Evolutionary conservation across 2,113 vertebrate genomes (phyloP).

Genomic region (Rana temporaria): DNA sequence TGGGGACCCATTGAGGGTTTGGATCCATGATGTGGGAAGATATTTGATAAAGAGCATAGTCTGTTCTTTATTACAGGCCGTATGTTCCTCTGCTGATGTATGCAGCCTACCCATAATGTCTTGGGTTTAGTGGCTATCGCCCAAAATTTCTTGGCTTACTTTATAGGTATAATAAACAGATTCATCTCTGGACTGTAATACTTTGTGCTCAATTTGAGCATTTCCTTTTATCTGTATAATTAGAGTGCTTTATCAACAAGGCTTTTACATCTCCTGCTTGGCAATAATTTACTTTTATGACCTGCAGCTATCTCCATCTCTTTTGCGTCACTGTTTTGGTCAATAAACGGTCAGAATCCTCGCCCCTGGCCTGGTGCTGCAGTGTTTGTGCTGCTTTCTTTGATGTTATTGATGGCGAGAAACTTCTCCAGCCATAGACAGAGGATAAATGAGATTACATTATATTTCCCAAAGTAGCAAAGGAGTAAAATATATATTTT

Average conservation of each 20-base stretch:
- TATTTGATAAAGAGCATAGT: no score
- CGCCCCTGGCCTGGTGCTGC: no score
- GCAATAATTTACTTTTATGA: background rate
- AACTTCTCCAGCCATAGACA: no score
- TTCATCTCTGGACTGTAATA: background rate
- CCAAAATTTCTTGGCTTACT: constrained; percentile 24
- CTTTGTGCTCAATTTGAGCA: background rate
- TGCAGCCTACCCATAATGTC: background rate
- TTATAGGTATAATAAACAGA: background rate
- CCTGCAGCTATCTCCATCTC: background rate
- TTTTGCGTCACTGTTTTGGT: no score
- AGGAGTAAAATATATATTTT: no score
- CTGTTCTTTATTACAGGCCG: background rate
- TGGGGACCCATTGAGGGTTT: no score
- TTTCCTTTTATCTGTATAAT: background rate
- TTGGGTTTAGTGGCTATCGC: background rate
- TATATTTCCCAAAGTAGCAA: no score
- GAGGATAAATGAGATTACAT: no score
- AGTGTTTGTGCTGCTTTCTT: no score
- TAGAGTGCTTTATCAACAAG: background rate
- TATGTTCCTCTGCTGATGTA: background rate
- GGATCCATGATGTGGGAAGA: no score
- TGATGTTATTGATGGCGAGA: no score
- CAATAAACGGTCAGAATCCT: no score
- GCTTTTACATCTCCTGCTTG: background rate